These are phyloP conservation scores for Phaonia tiefii DNA, from an alignment of 2,888 invertebrate genomes.

Conservation along the genomic window DNA sequence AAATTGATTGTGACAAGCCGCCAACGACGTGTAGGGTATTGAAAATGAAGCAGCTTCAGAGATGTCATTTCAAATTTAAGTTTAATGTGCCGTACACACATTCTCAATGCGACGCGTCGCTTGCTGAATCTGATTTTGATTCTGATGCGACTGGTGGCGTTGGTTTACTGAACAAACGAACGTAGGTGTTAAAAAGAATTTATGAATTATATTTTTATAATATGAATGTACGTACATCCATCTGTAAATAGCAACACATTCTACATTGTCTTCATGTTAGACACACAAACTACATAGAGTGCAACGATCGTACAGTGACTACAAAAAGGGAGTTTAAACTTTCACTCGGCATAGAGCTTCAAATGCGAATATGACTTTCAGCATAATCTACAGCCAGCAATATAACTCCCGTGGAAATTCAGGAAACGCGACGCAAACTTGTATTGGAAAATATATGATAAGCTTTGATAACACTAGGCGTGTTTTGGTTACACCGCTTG, in stretches of 20 bases:
- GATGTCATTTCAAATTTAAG: conserved; percentile 57
- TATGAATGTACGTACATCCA: conserved; percentile 40
- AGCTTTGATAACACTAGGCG: no score
- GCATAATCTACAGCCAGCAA: no score
- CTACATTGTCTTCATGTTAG: neutral
- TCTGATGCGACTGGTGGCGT: conserved; percentile 9
- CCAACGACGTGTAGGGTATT: conserved; percentile 36
- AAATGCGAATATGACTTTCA: no score
- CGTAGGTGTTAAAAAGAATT: conserved; percentile 66
- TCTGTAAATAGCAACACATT: conserved; percentile 33
- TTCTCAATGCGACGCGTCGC: conserved; percentile 49
- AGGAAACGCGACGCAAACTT: no score
- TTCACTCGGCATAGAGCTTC: no score
- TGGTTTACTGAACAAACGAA: conserved; percentile 25
- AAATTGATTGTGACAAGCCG: conserved; percentile 34
- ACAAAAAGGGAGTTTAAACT: no score
- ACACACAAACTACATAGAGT: no score
- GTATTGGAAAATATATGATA: no score
- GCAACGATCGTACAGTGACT: no score
- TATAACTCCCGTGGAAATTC: no score
- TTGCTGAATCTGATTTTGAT: neutral
- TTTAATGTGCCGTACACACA: conserved; percentile 64
- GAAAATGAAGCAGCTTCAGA: conserved; percentile 36
- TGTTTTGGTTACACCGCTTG: no score
- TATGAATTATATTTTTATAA: conserved; percentile 66